Conservation (phyloP, 2,113 vertebrate genomes). For the Alligator mississippiensis region DNA sequence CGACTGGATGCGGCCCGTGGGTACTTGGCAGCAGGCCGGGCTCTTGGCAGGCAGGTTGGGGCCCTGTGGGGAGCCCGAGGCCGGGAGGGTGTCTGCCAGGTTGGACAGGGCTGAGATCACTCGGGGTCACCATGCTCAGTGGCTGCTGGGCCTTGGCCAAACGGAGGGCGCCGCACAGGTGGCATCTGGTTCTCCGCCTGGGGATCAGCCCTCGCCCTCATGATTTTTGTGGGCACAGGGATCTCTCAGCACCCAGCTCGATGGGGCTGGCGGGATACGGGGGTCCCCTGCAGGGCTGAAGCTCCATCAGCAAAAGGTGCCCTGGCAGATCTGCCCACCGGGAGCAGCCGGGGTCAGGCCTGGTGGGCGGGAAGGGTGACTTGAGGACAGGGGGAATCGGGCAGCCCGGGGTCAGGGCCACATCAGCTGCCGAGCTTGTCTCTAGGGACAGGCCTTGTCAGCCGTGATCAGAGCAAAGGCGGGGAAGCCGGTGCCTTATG, state of each 20-base stretch:
- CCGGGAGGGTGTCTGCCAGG: too few species aligned
- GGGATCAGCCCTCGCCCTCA: too few species aligned
- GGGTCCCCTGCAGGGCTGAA: too few species aligned
- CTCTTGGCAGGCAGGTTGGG: too few species aligned
- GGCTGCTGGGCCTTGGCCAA: neutral
- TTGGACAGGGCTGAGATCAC: neutral
- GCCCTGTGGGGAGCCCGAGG: neutral
- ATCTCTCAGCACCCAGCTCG: too few species aligned
- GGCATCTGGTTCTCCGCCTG: too few species aligned
- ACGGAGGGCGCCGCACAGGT: neutral
- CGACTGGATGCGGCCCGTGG: too few species aligned
- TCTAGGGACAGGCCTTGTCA: neutral
- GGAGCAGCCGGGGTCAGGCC: neutral
- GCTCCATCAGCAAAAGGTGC: too few species aligned
- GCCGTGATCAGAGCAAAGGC: neutral
- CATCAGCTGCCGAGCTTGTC: too few species aligned
- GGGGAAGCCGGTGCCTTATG: neutral
- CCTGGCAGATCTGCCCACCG: neutral
- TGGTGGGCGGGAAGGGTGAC: neutral
- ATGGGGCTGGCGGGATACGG: too few species aligned
- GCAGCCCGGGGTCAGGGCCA: neutral
- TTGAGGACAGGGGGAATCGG: neutral
- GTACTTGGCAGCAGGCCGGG: too few species aligned
- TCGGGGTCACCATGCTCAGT: neutral
- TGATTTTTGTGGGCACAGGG: too few species aligned